phyloP scores from a whole-genome alignment of 2,888 invertebrate species.

The Thumatha senex region DNA sequence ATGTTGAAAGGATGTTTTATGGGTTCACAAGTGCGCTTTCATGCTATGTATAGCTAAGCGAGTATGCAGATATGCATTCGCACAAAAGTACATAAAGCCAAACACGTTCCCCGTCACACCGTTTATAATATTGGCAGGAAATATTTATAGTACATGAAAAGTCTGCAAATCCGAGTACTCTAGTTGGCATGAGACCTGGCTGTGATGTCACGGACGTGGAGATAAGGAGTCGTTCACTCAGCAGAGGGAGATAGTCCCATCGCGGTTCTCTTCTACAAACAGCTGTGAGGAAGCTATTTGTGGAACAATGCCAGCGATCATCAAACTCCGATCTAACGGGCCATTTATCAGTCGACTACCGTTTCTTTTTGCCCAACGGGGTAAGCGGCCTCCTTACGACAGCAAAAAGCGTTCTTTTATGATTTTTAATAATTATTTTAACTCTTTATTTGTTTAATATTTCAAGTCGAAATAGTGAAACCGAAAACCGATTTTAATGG shows the following conservation, averaged over 20 bases:
- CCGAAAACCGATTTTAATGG: no score
- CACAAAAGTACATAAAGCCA: not conserved
- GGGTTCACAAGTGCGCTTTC: conserved; percentile 47
- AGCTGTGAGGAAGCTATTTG: conserved; percentile 55
- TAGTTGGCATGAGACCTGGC: conserved; percentile 55
- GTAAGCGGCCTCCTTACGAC: conserved; percentile 22
- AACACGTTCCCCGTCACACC: conserved; percentile 1
- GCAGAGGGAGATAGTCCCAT: conserved; percentile 51
- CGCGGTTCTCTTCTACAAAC: conserved; percentile 26
- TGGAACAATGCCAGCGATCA: conserved; percentile 62
- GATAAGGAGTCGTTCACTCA: conserved; percentile 77
- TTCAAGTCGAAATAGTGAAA: no score
- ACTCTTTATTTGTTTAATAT: no score
- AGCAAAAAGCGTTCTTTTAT: conserved; percentile 41
- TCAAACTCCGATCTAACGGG: conserved; percentile 50
- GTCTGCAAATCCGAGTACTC: conserved; percentile 42
- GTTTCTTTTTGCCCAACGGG: no score
- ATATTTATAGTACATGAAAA: conserved; percentile 42
- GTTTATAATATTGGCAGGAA: conserved; percentile 5
- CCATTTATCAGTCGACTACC: conserved; percentile 26
- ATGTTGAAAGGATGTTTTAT: conserved; percentile 42
- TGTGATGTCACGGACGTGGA: conserved; percentile 62
- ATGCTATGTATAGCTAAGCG: conserved; percentile 10
- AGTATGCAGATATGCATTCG: conserved; percentile 13
- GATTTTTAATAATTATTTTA: no score